A percentile compares a stretch with the other conserved stretches of the same genome.
Conservation (phyloP, 2,113 vertebrate species). For the Nesoenas mayeri region DNA sequence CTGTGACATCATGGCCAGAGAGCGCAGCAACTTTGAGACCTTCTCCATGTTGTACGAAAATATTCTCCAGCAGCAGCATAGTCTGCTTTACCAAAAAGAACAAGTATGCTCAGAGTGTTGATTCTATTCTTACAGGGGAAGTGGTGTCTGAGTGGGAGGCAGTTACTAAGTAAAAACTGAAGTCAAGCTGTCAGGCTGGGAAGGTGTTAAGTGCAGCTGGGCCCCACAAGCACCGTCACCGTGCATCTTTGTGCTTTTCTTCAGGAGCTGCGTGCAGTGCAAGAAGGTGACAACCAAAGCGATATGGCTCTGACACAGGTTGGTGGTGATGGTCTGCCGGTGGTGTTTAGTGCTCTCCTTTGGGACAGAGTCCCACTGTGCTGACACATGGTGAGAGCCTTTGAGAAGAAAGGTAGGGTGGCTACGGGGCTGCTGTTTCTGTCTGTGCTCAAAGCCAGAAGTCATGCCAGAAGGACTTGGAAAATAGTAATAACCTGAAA, state of each 20-base stretch:
- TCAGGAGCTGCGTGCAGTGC: constrained; percentile 70
- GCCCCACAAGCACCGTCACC: neutral
- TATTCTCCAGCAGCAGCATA: constrained; percentile 66
- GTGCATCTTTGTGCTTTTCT: neutral
- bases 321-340: neutral
- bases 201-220: neutral
- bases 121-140: neutral
- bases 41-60: constrained; percentile 81
- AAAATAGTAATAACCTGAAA: neutral
- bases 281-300: neutral
- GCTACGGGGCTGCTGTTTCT: neutral
- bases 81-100: constrained; percentile 72
- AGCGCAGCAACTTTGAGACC: constrained; percentile 73
- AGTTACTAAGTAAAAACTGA: neutral
- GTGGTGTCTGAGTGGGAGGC: neutral
- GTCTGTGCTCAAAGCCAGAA: neutral
- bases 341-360: neutral
- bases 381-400: neutral
- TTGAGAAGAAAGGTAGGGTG: neutral
- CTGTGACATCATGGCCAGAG: constrained; percentile 73
- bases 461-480: neutral
- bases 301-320: constrained; percentile 59
- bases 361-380: neutral
- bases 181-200: neutral
- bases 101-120: constrained; percentile 37